These are phyloP conservation scores for Tretioscincus oriximinensis DNA, from an alignment of 2,113 vertebrate species.

Conservation along the genomic window DNA sequence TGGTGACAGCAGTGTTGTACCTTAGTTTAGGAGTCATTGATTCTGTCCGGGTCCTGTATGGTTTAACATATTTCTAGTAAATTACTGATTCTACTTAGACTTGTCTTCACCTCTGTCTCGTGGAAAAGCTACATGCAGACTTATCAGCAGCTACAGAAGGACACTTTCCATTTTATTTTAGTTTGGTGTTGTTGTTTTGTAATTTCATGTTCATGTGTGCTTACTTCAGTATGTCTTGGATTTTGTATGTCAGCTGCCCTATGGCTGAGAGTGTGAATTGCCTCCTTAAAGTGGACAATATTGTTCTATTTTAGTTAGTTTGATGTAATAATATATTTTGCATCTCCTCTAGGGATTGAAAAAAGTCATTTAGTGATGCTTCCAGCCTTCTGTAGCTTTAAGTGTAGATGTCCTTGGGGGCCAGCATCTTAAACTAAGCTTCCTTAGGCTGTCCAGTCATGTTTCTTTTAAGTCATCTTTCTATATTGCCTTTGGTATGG, in stretches of 20 bases:
- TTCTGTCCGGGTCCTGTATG: too few relatives aligned
- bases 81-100: too few relatives aligned
- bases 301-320: constrained; percentile 35
- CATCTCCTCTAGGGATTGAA: background rate
- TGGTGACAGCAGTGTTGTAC: too few relatives aligned
- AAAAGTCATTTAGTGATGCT: background rate
- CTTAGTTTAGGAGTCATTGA: too few relatives aligned
- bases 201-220: background rate
- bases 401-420: background rate
- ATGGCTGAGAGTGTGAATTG: constrained; percentile 37
- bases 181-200: constrained; percentile 24
- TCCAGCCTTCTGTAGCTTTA: background rate
- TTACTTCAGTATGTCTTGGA: constrained; percentile 28
- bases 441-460: background rate
- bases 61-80: too few relatives aligned
- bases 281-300: constrained; percentile 29
- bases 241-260: constrained; percentile 56
- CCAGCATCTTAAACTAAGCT: background rate
- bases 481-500: background rate
- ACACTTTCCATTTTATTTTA: background rate
- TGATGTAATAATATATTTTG: background rate
- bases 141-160: constrained; percentile 51
- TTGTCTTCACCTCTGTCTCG: too few relatives aligned
- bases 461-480: constrained; percentile 1
- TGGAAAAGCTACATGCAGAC: background rate